Evolutionary conservation across 2,888 invertebrate species (phyloP).

Genomic region (Drosophila kokeensis): DNA sequence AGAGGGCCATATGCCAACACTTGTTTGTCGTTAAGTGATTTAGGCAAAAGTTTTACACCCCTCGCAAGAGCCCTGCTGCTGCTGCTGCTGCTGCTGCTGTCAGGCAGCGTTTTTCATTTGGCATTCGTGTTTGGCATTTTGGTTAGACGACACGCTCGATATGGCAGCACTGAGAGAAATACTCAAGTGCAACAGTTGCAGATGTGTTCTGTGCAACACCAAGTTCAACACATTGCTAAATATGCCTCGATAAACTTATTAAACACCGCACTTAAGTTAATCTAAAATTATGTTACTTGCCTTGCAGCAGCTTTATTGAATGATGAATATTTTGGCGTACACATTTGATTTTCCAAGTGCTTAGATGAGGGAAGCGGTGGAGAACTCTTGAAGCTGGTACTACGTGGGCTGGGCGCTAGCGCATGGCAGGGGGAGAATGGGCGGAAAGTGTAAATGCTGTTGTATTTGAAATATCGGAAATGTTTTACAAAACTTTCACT

Average conservation of each 20-base stretch:
- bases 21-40: slow-evolving; percentile 81
- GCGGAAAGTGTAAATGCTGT: neutral
- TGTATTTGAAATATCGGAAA: slow-evolving; percentile 80
- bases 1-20: slow-evolving; percentile 77
- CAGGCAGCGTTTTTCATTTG: slow-evolving; percentile 65
- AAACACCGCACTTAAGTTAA: neutral
- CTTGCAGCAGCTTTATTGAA: neutral
- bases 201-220: neutral
- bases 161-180: slow-evolving; percentile 22
- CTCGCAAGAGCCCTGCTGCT: slow-evolving; percentile 18
- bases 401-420: neutral
- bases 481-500: slow-evolving; percentile 79
- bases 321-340: neutral
- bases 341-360: neutral
- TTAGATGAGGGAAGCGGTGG: neutral
- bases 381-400: neutral
- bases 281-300: neutral
- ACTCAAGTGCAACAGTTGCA: neutral
- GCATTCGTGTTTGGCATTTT: slow-evolving; percentile 77
- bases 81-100: slow-evolving; percentile 41
- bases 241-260: neutral
- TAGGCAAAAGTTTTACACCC: slow-evolving; percentile 77
- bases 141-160: slow-evolving; percentile 77
- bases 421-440: neutral
- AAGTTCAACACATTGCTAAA: slow-evolving; percentile 10